These are phyloP conservation scores for Marcusenius ussheri DNA, from an alignment of 2,113 vertebrate genomes.

Conservation along the genomic window DNA sequence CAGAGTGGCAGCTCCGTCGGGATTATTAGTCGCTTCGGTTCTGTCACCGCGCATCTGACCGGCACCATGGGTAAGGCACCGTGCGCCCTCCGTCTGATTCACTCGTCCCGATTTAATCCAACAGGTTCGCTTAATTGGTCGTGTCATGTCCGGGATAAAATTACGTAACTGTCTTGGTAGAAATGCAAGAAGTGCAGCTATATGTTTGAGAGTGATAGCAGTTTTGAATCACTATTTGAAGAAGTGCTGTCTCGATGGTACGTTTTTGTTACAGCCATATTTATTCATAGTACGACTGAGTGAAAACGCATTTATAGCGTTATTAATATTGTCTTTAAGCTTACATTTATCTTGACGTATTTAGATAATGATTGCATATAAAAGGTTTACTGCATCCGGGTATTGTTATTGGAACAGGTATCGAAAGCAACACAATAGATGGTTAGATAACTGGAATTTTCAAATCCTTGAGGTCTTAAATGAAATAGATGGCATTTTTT, in stretches of 20 bases:
- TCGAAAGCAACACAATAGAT: neutral
- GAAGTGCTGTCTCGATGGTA: neutral
- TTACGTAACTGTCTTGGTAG: neutral
- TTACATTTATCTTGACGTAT: neutral
- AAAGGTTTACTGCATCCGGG: neutral
- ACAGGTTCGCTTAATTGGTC: slow-evolving; percentile 18
- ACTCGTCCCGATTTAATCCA: neutral
- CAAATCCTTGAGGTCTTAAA: neutral
- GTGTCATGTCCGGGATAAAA: neutral
- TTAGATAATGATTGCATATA: neutral
- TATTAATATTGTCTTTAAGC: neutral
- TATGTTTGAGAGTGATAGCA: neutral
- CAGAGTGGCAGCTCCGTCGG: neutral
- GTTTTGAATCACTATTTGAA: neutral
- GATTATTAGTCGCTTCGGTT: slow-evolving; percentile 23
- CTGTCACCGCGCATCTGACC: slow-evolving; percentile 15
- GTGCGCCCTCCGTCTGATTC: neutral
- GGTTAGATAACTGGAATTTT: neutral
- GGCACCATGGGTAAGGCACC: slow-evolving; percentile 54
- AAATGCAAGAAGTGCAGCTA: neutral
- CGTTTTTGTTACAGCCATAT: neutral
- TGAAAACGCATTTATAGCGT: neutral
- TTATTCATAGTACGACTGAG: neutral
- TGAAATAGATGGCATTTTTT: neutral
- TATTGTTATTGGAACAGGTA: neutral